These are phyloP conservation scores for Gonatopus flavifemur DNA, from an alignment of 1,140 invertebrate species.

Conservation along the genomic window DNA sequence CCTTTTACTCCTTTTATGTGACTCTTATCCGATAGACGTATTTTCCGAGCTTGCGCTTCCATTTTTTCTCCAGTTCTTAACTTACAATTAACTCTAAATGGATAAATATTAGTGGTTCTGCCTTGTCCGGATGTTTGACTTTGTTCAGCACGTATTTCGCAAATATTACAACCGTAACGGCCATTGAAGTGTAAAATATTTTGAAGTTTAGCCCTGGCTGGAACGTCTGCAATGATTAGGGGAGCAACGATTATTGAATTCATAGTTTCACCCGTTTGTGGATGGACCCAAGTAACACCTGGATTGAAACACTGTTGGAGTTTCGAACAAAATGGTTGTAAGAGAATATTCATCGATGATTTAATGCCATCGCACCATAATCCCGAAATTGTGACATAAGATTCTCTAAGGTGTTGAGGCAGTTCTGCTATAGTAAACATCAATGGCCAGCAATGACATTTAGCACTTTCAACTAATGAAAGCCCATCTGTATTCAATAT, in stretches of 20 bases:
- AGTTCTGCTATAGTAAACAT: conserved; percentile 21
- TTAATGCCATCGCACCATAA: not conserved
- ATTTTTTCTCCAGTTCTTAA: conserved; percentile 10
- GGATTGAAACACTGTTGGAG: not conserved
- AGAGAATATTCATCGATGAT: not conserved
- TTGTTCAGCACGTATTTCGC: conserved; percentile 14
- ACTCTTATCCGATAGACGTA: not conserved
- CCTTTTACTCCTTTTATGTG: conserved; percentile 21
- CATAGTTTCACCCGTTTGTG: conserved; percentile 5
- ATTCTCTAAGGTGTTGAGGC: not conserved
- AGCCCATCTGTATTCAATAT: conserved; percentile 24
- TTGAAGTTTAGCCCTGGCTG: conserved; percentile 20
- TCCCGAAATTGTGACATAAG: not conserved
- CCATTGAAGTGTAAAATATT: conserved; percentile 21
- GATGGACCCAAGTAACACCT: conserved; percentile 1
- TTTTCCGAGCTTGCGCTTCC: conserved; percentile 9
- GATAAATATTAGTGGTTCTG: not conserved
- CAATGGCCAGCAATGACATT: conserved; percentile 24
- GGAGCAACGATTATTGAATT: conserved; percentile 20
- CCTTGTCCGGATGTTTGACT: not conserved
- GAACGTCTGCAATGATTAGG: conserved; percentile 22
- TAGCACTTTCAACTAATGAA: too few species aligned
- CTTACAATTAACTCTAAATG: not conserved
- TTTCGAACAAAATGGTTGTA: not conserved
- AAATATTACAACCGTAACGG: conserved; percentile 24